These are phyloP conservation scores for Pangasianodon gigas DNA, from an alignment of 2,113 vertebrate species.

Conservation along the genomic window DNA sequence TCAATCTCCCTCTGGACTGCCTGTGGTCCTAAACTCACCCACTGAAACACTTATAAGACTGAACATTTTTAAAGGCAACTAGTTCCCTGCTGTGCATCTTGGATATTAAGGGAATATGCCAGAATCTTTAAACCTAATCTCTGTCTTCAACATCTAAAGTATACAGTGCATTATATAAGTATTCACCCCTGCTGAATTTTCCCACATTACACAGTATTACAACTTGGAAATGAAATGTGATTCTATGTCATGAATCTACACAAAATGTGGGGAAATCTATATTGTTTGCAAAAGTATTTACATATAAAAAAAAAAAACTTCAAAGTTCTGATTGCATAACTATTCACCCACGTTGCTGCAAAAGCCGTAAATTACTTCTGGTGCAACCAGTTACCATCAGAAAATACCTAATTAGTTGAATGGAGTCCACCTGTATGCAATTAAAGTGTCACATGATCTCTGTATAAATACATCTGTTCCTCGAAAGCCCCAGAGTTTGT, in stretches of 20 bases:
- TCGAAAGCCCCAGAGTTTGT: neutral
- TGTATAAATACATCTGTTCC: slow-evolving; percentile 5
- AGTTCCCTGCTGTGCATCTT: neutral
- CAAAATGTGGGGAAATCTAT: neutral
- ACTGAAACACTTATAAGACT: neutral
- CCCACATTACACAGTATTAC: neutral
- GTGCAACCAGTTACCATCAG: slow-evolving; percentile 1
- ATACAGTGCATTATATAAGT: neutral
- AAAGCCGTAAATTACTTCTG: neutral
- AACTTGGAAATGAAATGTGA: neutral
- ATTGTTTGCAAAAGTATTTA: neutral
- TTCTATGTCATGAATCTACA: neutral
- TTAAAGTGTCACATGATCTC: slow-evolving; percentile 3
- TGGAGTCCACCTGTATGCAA: slow-evolving; percentile 8
- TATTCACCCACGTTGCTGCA: neutral
- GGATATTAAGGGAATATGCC: neutral
- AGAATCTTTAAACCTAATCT: neutral
- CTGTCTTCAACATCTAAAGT: neutral
- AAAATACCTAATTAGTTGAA: slow-evolving; percentile 12
- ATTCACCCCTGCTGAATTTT: neutral
- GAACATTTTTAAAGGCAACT: neutral
- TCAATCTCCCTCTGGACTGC: neutral
- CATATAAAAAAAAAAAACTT: neutral
- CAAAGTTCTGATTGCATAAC: neutral
- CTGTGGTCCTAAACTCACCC: slow-evolving; percentile 13